These are phyloP conservation scores for Heteromyza rotundicornis DNA, from an alignment of 2,888 invertebrate genomes.

Conservation along the genomic window DNA sequence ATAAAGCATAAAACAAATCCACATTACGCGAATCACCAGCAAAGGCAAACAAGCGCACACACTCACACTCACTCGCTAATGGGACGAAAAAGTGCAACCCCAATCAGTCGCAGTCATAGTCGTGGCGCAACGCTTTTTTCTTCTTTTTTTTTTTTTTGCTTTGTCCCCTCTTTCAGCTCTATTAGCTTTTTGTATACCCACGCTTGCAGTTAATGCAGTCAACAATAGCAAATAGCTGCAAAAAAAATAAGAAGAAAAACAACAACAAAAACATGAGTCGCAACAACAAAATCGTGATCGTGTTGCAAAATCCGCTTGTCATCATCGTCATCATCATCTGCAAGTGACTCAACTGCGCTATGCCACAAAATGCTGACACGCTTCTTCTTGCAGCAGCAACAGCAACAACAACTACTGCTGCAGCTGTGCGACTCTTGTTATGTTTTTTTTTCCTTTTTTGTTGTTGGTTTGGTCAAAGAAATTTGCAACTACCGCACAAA, in stretches of 20 bases:
- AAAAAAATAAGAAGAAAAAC: not conserved
- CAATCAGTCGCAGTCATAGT: too few relatives aligned
- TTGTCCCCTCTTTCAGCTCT: not conserved
- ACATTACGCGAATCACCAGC: not conserved
- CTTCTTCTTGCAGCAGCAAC: not conserved
- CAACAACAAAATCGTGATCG: not conserved
- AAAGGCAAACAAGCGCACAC: too few relatives aligned
- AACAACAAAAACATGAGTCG: not conserved
- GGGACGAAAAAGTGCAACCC: not conserved
- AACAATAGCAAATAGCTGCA: too few relatives aligned
- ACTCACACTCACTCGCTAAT: not conserved
- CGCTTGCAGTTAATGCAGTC: not conserved
- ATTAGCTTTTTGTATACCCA: not conserved
- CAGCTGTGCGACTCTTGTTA: not conserved
- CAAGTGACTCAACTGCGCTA: not conserved
- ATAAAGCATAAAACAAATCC: not conserved
- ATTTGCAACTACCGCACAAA: not conserved
- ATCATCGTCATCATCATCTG: constrained; percentile 7
- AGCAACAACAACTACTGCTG: not conserved
- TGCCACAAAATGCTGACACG: not conserved
- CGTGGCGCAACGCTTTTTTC: not conserved
- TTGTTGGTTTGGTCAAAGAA: not conserved
- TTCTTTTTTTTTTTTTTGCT: too few relatives aligned
- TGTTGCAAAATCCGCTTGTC: constrained; percentile 4
- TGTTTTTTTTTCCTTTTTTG: too few relatives aligned